phyloP scores from a whole-genome alignment of 1,140 invertebrate species.

The Scaptomyza pallida region DNA sequence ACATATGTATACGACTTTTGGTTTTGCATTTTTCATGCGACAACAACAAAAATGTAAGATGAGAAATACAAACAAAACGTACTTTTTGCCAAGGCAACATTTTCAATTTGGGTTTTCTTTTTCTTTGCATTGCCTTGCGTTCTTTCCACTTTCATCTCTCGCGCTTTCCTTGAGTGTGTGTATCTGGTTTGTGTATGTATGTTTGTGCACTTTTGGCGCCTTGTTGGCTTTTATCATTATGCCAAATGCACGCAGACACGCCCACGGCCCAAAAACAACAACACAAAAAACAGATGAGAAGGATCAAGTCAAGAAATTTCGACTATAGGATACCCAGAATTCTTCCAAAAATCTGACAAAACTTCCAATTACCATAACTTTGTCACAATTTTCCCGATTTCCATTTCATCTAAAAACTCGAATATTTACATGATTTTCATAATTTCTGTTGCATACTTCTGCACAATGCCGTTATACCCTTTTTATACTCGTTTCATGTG shows the following conservation, averaged over 20 bases:
- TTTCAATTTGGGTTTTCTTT: constrained; percentile 14
- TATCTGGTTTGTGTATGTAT: no score
- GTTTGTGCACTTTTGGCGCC: constrained; percentile 39
- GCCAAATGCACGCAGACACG: constrained; percentile 47
- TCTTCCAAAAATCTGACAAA: no score
- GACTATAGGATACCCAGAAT: no score
- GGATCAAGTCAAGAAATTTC: no score
- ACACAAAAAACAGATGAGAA: constrained; percentile 2
- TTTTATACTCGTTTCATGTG: no score
- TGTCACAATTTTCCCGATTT: no score
- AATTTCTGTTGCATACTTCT: no score
- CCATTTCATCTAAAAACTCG: no score
- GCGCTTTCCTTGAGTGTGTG: no score
- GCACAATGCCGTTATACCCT: no score
- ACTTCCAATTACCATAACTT: no score
- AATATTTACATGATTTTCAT: no score
- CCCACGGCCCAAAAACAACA: constrained; percentile 16
- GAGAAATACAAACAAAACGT: neutral
- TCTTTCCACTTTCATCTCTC: constrained; percentile 20
- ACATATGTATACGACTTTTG: constrained; percentile 26
- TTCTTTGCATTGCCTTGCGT: constrained; percentile 13
- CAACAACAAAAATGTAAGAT: constrained; percentile 17
- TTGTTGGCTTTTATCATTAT: constrained; percentile 54
- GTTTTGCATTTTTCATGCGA: constrained; percentile 49
- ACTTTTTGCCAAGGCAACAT: constrained; percentile 34